phyloP scores from a whole-genome alignment of 1,140 invertebrate species.

The Thrips palmi region DNA sequence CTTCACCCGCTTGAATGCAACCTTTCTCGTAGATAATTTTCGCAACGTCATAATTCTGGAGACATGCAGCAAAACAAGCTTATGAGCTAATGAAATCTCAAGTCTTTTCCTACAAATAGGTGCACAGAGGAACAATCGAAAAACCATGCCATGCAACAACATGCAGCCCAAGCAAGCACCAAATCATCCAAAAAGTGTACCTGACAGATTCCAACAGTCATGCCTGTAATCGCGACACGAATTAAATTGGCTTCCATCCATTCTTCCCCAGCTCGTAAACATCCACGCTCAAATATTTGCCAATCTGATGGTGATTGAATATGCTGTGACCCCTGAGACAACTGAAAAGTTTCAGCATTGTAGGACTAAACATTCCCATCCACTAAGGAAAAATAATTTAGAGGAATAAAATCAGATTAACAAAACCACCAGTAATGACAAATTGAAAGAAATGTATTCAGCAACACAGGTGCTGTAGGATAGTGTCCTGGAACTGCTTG shows the following conservation, averaged over 20 bases:
- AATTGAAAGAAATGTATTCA: too few relatives aligned
- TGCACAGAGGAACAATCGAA: background rate
- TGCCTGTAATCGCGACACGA: constrained; percentile 62
- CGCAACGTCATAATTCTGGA: constrained; percentile 46
- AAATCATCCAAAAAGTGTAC: constrained; percentile 29
- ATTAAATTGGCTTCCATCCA: constrained; percentile 86
- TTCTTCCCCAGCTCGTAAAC: constrained; percentile 77
- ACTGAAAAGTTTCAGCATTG: too few relatives aligned
- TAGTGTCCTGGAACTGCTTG: too few relatives aligned
- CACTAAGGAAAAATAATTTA: too few relatives aligned
- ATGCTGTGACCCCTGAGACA: too few relatives aligned
- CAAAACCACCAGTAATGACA: too few relatives aligned
- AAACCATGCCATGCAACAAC: background rate
- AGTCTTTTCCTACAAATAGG: background rate
- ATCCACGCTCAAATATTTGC: constrained; percentile 85
- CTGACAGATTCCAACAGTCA: constrained; percentile 69
- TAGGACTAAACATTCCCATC: too few relatives aligned
- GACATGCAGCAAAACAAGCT: constrained; percentile 1
- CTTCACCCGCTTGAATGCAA: constrained; percentile 79
- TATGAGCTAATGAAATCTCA: background rate
- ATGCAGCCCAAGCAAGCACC: background rate
- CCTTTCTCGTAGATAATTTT: constrained; percentile 85
- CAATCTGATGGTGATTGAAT: too few relatives aligned
- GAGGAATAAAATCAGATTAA: too few relatives aligned
- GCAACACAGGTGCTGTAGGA: too few relatives aligned